Evolutionary conservation across 2,113 vertebrate genomes (phyloP).

Genomic region (Entosphenus tridentatus): DNA sequence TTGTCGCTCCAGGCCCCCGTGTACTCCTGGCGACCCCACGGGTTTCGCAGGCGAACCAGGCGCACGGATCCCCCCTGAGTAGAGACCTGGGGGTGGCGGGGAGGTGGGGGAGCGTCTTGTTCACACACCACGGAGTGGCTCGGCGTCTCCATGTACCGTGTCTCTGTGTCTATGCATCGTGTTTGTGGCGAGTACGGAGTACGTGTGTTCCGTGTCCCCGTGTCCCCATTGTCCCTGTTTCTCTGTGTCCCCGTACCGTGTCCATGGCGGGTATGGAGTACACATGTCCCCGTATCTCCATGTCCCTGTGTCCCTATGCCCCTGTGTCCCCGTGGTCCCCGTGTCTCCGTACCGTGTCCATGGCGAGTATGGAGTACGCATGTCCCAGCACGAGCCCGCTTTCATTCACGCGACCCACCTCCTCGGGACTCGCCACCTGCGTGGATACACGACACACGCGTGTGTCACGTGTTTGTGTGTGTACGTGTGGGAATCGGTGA

Average conservation of each 20-base stretch:
- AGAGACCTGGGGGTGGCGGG: conserved; percentile 17
- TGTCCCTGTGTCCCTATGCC: too few relatives aligned
- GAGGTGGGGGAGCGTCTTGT: background rate
- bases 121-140: too few relatives aligned
- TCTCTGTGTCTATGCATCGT: background rate
- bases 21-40: conserved; percentile 41
- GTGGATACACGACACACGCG: background rate
- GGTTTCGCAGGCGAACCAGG: conserved; percentile 32
- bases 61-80: conserved; percentile 16
- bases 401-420: background rate
- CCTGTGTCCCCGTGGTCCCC: too few relatives aligned
- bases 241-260: background rate
- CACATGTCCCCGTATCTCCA: background rate
- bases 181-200: background rate
- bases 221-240: too few relatives aligned
- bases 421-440: background rate
- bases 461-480: too few relatives aligned
- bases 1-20: background rate
- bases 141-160: too few relatives aligned
- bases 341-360: background rate
- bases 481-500: too few relatives aligned
- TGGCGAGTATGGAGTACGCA: background rate
- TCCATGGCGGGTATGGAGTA: background rate
- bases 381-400: conserved; percentile 2
- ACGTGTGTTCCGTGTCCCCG: background rate